These are phyloP conservation scores for Pseudanteris insignis DNA, from an alignment of 2,888 invertebrate species.

Conservation along the genomic window DNA sequence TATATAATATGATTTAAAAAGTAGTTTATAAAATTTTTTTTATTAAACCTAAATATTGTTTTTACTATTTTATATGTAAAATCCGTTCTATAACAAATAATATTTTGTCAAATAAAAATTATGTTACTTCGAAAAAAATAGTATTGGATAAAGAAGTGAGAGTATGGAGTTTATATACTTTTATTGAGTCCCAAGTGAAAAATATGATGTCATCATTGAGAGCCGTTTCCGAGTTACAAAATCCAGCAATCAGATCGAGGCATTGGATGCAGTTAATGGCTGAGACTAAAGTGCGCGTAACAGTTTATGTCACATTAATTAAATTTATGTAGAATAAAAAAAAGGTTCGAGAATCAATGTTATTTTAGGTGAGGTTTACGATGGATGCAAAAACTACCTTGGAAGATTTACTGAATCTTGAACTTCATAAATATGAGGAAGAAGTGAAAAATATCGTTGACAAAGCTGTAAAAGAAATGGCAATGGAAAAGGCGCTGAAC, in stretches of 20 bases:
- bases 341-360: too few relatives aligned
- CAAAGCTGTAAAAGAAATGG: conserved; percentile 94
- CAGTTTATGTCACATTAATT: too few relatives aligned
- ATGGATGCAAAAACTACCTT: conserved; percentile 88
- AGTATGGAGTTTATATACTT: conserved; percentile 80
- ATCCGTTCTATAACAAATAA: too few relatives aligned
- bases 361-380: conserved; percentile 75
- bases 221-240: conserved; percentile 93
- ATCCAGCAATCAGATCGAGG: conserved; percentile 90
- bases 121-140: background rate
- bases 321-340: too few relatives aligned
- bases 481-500: conserved; percentile 92
- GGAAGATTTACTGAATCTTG: conserved; percentile 84
- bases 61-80: too few relatives aligned
- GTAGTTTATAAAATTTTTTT: background rate
- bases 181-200: conserved; percentile 83
- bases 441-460: conserved; percentile 95
- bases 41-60: too few relatives aligned
- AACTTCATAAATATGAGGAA: conserved; percentile 92
- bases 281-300: conserved; percentile 87
- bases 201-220: conserved; percentile 93
- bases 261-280: conserved; percentile 96
- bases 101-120: background rate
- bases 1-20: background rate
- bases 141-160: conserved; percentile 74